Conservation (phyloP, 2,113 vertebrate genomes). For the Coregonus clupeaformis region DNA sequence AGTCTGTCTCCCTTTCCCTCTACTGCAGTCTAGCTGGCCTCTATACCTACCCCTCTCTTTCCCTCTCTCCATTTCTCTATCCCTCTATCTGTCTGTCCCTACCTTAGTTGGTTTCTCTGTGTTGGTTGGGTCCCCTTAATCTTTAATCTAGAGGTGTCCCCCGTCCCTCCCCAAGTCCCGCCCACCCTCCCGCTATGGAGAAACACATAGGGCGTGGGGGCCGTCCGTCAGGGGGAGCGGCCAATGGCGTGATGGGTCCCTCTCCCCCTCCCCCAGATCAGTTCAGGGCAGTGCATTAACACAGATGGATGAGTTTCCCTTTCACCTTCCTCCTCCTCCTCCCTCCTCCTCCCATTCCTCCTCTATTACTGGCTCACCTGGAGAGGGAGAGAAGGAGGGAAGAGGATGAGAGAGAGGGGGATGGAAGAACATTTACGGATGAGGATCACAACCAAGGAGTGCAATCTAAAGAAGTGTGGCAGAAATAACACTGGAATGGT, state of each 20-base stretch:
- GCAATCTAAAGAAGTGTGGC: too few relatives aligned
- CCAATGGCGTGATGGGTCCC: constrained; percentile 66
- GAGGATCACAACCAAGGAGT: too few relatives aligned
- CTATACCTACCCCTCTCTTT: constrained; percentile 5
- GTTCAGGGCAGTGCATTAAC: constrained; percentile 87
- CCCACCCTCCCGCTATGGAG: constrained; percentile 77
- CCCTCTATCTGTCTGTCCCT: constrained; percentile 14
- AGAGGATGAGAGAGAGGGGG: constrained; percentile 43
- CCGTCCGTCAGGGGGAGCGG: constrained; percentile 78
- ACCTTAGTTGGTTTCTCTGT: constrained; percentile 37
- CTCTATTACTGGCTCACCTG: constrained; percentile 78
- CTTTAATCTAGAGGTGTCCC: constrained; percentile 78
- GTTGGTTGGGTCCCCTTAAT: constrained; percentile 74
- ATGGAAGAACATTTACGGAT: neutral
- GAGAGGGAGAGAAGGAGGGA: constrained; percentile 36
- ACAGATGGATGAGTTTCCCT: constrained; percentile 85
- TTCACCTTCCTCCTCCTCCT: constrained; percentile 76
- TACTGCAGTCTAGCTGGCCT: constrained; percentile 39
- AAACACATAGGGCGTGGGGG: constrained; percentile 80
- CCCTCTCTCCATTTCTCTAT: constrained; percentile 18
- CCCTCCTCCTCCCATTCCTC: constrained; percentile 77
- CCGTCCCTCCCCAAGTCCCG: constrained; percentile 68
- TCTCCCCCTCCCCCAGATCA: constrained; percentile 78
- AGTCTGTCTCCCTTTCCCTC: constrained; percentile 37
- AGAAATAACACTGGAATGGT: too few relatives aligned